phyloP scores from a whole-genome alignment of 2,113 vertebrate species.

The Felis chaus region DNA sequence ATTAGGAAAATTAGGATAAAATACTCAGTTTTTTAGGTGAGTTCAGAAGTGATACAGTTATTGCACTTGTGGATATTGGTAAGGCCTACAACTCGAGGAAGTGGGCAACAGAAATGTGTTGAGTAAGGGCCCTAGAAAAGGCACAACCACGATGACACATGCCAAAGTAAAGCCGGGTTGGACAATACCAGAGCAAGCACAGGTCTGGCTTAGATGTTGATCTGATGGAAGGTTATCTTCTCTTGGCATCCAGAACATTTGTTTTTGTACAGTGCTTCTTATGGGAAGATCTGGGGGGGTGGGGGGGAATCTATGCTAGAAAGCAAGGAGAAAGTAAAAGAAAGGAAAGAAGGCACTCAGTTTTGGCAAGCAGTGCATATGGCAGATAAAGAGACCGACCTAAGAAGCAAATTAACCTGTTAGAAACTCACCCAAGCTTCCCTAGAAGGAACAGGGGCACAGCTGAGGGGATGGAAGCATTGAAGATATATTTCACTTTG shows the following conservation, averaged over 20 bases:
- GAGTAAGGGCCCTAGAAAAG: neutral
- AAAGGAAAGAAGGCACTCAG: neutral
- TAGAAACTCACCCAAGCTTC: neutral
- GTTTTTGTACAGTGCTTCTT: neutral
- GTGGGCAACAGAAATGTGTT: neutral
- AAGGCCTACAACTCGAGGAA: neutral
- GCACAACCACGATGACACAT: neutral
- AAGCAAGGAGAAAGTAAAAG: constrained; percentile 12
- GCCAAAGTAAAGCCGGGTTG: neutral
- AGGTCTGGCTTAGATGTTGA: neutral
- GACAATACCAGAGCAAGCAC: neutral
- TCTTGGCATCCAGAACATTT: neutral
- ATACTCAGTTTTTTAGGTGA: neutral
- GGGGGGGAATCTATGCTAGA: neutral
- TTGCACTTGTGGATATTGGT: neutral
- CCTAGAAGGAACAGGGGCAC: neutral
- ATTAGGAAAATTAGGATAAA: neutral
- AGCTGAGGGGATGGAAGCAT: neutral
- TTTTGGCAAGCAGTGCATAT: neutral
- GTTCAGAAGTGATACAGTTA: neutral
- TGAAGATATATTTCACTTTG: neutral
- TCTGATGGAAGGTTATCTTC: neutral
- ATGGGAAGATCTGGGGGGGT: neutral
- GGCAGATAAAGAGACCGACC: neutral
- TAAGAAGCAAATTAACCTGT: neutral